These are phyloP conservation scores for Lepidurus packardi DNA, from an alignment of 1,140 invertebrate genomes.

Conservation along the genomic window DNA sequence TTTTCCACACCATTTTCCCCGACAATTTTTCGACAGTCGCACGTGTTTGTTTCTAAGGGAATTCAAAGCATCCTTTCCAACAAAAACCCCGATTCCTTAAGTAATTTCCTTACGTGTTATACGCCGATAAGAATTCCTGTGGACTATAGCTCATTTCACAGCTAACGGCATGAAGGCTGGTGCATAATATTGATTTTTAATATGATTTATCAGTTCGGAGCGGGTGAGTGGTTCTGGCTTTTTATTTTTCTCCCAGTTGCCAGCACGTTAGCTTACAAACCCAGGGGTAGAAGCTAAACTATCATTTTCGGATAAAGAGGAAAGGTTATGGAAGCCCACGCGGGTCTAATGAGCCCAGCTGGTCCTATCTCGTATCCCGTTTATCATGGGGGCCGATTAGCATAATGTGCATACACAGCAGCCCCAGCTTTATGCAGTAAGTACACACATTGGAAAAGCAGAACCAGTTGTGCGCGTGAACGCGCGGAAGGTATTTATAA, in stretches of 20 bases:
- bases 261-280: neutral
- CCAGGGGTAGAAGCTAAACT: neutral
- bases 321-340: neutral
- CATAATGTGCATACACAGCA: neutral
- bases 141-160: neutral
- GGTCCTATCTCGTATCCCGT: neutral
- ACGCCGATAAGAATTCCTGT: neutral
- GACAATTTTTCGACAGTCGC: neutral
- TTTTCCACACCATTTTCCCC: conserved; percentile 3
- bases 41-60: conserved; percentile 6
- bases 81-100: neutral
- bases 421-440: too few relatives aligned
- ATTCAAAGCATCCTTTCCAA: neutral
- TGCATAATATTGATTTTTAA: conserved; percentile 16
- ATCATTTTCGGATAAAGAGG: conserved; percentile 7
- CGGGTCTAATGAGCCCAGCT: conserved; percentile 7
- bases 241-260: neutral
- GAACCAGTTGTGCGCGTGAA: too few relatives aligned
- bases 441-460: too few relatives aligned
- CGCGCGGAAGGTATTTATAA: too few relatives aligned
- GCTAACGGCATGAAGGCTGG: neutral
- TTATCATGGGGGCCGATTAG: neutral
- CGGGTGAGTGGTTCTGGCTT: neutral
- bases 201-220: conserved; percentile 10
- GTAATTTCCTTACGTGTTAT: conserved; percentile 16